A percentile compares a stretch with the other conserved stretches of the same genome.
phyloP scores from a whole-genome alignment of 2,797 vertebrate species.

The Intellagama lesueurii region DNA sequence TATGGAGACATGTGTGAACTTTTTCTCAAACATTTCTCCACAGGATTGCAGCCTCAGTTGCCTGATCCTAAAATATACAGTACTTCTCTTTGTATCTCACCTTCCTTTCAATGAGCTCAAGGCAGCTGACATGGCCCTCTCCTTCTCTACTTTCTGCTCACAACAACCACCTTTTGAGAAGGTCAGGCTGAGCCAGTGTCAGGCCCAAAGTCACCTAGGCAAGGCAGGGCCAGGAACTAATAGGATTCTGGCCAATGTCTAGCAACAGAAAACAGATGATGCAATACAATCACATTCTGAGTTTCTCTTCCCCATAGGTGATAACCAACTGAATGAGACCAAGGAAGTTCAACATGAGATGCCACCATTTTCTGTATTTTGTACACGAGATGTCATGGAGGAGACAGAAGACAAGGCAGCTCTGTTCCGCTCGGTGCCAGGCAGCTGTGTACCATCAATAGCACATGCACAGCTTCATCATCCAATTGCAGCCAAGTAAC shows the following conservation, averaged over 20 bases:
- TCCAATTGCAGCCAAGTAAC: not conserved
- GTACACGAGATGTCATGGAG: not conserved
- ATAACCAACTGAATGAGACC: not conserved
- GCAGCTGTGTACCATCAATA: not conserved
- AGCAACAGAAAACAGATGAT: not conserved
- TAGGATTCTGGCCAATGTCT: not conserved
- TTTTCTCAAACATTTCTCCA: no score
- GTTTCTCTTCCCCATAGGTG: not conserved
- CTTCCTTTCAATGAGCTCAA: no score
- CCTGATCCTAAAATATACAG: no score
- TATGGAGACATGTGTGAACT: no score
- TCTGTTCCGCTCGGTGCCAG: not conserved
- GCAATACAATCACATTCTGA: not conserved
- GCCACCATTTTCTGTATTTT: not conserved
- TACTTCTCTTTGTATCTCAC: no score
- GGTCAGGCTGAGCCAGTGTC: no score
- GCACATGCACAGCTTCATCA: not conserved
- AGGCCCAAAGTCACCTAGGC: no score
- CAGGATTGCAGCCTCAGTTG: no score
- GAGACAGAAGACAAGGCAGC: not conserved
- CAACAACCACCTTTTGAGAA: no score
- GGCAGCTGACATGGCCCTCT: no score
- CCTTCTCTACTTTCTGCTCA: no score
- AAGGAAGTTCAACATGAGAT: not conserved
- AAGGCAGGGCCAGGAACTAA: no score